Evolutionary conservation across 2,797 vertebrate species (phyloP).

Genomic region (Mus caroli): DNA sequence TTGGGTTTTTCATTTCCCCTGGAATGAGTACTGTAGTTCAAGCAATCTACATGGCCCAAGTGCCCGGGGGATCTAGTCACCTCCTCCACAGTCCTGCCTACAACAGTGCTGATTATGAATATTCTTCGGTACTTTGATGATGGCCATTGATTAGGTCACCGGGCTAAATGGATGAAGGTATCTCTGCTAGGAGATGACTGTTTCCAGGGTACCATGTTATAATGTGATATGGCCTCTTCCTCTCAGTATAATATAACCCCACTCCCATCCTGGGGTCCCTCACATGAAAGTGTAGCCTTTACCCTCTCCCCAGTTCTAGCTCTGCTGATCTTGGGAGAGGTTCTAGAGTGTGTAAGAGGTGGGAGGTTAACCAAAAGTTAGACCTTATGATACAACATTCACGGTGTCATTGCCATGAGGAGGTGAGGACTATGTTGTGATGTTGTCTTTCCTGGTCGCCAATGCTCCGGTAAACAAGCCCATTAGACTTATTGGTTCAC

Average conservation of each 20-base stretch:
- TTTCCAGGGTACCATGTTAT: background rate
- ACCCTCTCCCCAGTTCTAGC: background rate
- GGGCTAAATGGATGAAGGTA: background rate
- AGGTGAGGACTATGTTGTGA: background rate
- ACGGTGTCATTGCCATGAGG: background rate
- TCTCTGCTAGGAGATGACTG: background rate
- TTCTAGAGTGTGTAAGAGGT: background rate
- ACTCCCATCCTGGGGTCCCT: background rate
- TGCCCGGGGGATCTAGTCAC: background rate
- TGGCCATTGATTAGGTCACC: background rate
- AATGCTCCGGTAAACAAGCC: background rate
- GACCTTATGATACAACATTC: too few species aligned
- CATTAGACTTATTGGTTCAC: background rate
- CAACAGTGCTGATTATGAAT: rapidly evolving
- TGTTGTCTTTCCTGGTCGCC: background rate
- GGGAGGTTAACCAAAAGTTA: background rate
- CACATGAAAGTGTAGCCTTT: background rate
- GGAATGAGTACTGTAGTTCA: background rate
- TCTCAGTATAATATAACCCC: background rate
- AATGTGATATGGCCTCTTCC: background rate
- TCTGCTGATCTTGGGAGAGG: background rate
- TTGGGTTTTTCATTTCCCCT: background rate
- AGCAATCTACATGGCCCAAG: background rate
- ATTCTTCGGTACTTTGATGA: background rate
- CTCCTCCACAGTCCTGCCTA: too few species aligned